A percentile compares a stretch with the other conserved stretches of the same genome.
Conservation (phyloP, 2,113 vertebrate species). For the Tamias sibiricus region DNA sequence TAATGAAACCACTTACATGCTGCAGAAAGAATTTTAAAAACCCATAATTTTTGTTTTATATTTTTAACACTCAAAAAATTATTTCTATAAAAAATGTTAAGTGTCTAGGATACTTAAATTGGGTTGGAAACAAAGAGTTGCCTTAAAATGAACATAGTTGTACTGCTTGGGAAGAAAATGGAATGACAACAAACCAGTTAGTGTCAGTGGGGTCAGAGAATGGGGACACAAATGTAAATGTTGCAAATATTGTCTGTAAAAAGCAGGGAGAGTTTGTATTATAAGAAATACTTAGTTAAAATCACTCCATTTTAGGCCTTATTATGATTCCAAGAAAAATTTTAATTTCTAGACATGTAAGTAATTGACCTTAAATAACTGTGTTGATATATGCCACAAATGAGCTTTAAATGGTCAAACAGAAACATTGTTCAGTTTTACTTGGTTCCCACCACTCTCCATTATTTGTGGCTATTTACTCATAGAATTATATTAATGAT, state of each 20-base stretch:
- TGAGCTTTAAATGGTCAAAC: background rate
- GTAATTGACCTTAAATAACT: background rate
- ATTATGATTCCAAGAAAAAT: background rate
- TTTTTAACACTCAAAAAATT: conserved; percentile 41
- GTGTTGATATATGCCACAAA: background rate
- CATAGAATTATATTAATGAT: background rate
- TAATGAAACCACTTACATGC: background rate
- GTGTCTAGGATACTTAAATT: conserved; percentile 5
- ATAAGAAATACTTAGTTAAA: background rate
- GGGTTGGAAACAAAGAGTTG: background rate
- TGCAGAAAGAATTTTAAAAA: background rate
- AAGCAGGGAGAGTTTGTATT: background rate
- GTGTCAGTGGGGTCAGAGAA: too few species aligned
- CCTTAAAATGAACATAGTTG: background rate
- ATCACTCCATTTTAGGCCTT: background rate
- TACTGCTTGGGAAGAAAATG: background rate
- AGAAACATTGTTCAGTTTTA: background rate
- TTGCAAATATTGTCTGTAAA: background rate
- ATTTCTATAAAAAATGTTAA: background rate
- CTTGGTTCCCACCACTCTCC: background rate
- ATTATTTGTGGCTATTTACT: background rate
- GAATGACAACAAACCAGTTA: background rate
- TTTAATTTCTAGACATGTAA: background rate
- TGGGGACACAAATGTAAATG: background rate
- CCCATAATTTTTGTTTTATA: background rate